These are phyloP conservation scores for Chloroceryle amazona DNA, from an alignment of 2,797 vertebrate genomes.

Conservation along the genomic window DNA sequence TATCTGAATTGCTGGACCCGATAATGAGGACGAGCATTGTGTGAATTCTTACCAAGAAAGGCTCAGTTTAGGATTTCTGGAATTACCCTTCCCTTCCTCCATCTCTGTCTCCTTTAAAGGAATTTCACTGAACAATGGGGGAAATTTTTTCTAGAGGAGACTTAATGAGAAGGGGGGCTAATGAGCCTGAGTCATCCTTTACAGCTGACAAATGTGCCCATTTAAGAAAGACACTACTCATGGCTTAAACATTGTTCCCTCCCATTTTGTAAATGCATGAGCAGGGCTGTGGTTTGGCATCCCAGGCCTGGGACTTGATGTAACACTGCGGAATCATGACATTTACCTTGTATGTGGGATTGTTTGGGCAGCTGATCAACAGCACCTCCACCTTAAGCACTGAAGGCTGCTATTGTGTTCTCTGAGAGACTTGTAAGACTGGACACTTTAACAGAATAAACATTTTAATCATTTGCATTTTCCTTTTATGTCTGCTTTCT, in stretches of 20 bases:
- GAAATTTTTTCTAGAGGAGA: neutral
- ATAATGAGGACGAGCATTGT: neutral
- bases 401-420: slow-evolving; percentile 21
- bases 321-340: neutral
- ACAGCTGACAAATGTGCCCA: neutral
- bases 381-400: slow-evolving; percentile 18
- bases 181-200: slow-evolving; percentile 27
- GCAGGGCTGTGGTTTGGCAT: slow-evolving; percentile 51
- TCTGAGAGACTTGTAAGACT: slow-evolving; percentile 39
- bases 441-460: slow-evolving; percentile 64
- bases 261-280: neutral
- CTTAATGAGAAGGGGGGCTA: slow-evolving; percentile 35
- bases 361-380: slow-evolving; percentile 35
- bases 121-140: slow-evolving; percentile 6
- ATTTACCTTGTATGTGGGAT: neutral
- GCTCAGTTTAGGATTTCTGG: neutral
- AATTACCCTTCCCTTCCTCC: neutral
- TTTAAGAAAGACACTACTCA: slow-evolving; percentile 13
- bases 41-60: neutral
- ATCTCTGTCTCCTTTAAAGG: neutral
- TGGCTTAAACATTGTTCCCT: slow-evolving; percentile 14
- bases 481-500: slow-evolving; percentile 6
- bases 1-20: neutral
- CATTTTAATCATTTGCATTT: slow-evolving; percentile 15
- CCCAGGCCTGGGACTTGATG: neutral